A percentile compares a stretch with the other conserved stretches of the same genome.
These are phyloP conservation scores for Theonella swinhoei DNA, from an alignment of 37 sponge, comb jelly and placozoan genomes.

Conservation along the genomic window DNA sequence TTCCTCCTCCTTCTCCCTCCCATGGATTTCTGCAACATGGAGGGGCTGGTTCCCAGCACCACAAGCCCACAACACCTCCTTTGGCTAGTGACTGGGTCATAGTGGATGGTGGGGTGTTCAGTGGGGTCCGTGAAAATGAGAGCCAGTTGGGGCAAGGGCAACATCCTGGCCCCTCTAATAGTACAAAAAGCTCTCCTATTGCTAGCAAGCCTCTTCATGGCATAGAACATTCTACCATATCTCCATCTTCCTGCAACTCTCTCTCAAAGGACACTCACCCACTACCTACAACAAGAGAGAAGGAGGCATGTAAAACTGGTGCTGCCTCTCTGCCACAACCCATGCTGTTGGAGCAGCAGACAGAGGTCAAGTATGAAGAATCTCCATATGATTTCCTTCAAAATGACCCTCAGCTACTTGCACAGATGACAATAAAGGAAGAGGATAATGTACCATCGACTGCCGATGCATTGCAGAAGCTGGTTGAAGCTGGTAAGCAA, in stretches of 20 bases:
- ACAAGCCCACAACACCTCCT: not conserved
- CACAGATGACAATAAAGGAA: not conserved
- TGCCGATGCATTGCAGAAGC: not conserved
- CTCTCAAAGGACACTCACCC: not conserved
- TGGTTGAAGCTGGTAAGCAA: not conserved
- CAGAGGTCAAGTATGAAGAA: not conserved
- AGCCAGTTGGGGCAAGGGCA: not conserved
- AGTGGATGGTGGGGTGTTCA: not conserved
- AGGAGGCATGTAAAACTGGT: not conserved
- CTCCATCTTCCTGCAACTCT: too few relatives aligned
- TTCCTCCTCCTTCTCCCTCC: not conserved
- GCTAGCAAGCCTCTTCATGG: too few relatives aligned
- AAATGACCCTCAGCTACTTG: conserved; percentile 14
- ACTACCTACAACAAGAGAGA: not conserved
- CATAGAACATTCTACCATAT: too few relatives aligned
- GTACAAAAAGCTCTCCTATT: not conserved
- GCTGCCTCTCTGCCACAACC: too few relatives aligned
- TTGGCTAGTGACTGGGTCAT: not conserved
- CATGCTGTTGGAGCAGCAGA: not conserved
- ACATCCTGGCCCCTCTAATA: not conserved
- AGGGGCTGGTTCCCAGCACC: too few relatives aligned
- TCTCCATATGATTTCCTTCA: conserved; percentile 27
- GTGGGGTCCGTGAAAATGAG: not conserved
- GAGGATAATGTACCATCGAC: not conserved
- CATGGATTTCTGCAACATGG: too few relatives aligned